Percentiles rank a stretch among this genome's conserved stretches.
Evolutionary conservation across 2,797 vertebrate genomes (phyloP).

Genomic region (Myotis myotis): DNA sequence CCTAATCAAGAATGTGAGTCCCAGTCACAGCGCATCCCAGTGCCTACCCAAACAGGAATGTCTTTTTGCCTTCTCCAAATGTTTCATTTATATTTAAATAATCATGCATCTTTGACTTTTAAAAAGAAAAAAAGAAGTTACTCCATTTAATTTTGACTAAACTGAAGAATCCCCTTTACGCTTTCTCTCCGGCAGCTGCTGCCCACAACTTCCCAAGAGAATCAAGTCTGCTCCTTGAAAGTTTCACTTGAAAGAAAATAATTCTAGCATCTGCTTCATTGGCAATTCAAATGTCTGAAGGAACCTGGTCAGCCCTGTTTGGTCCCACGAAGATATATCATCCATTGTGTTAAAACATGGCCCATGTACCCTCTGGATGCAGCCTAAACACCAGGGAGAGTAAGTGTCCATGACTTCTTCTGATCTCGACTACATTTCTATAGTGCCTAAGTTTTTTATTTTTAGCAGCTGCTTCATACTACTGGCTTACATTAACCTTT

Average conservation of each 20-base stretch:
- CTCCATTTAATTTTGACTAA: not conserved
- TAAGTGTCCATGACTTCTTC: not conserved
- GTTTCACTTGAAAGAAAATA: constrained; percentile 25
- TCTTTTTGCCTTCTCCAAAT: not conserved
- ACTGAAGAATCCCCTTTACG: not conserved
- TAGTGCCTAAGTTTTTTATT: constrained; percentile 9
- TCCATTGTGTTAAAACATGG: not conserved
- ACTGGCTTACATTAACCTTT: constrained; percentile 35
- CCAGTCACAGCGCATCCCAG: not conserved
- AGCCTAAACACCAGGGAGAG: not conserved
- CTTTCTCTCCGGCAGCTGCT: not conserved
- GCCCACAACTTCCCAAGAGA: not conserved
- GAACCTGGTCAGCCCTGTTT: not conserved
- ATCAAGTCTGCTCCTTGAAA: not conserved
- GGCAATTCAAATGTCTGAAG: not conserved
- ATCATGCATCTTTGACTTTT: not conserved
- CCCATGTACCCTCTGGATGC: not conserved
- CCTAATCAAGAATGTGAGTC: not conserved
- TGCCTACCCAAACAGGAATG: not conserved
- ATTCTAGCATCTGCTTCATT: not conserved
- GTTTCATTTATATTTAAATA: constrained; percentile 7
- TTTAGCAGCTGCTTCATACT: constrained; percentile 33
- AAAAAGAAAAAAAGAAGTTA: not conserved
- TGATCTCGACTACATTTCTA: constrained; percentile 22
- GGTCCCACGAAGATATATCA: not conserved